Base-by-base conservation (phyloP, 2,888 invertebrate species). In the Disparrhopalites patrizii region DNA sequence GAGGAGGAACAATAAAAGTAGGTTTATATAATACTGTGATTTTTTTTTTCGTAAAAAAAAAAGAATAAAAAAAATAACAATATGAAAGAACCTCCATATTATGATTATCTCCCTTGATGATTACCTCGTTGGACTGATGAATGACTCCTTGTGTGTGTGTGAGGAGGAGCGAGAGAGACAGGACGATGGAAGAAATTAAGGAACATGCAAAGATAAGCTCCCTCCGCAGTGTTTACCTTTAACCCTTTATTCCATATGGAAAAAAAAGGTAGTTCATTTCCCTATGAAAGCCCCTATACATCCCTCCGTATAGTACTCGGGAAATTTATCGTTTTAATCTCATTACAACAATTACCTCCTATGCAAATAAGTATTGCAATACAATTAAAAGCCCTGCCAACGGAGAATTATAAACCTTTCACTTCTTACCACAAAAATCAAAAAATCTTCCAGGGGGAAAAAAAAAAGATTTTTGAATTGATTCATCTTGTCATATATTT, bases 251-350 rank as follows among this genome's bases (percentile, higher is more conserved):
- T n/a, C n/a, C n/a, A n/a, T n/a, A n/a, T n/a, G 36, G 7, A 36
- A 36, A 15, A 36, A 15, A 36, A 36, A 10, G 36, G 7, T 7
- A 18, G 20, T 40, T 57, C 47, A 56, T 64, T 51, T 58, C 50
- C 27, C 51, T 40, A 65, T 65, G 65, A 65, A 64, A 57, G 64
- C 63, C 43, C 43, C 20, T 20, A 43, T 43, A 20, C 20, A 43
- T 43, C n/a, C n/a, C n/a, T n/a, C n/a, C n/a, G n/a, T n/a, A n/a
- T n/a, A n/a, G n/a, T 30, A 47, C 38, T 30, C 43, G 18, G 52
- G 52, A 65, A 60, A 65, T 65, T 65, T 66, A 66, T 66, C 66
- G 61, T 61, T 66, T 61, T 66, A 66, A 66, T 66, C 66, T 66
- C 61, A 66, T 61, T 54, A 61, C 47, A n/a, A n/a, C n/a, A 47